phyloP scores from a whole-genome alignment of 2,888 invertebrate species.

The Alsophila aescularia region DNA sequence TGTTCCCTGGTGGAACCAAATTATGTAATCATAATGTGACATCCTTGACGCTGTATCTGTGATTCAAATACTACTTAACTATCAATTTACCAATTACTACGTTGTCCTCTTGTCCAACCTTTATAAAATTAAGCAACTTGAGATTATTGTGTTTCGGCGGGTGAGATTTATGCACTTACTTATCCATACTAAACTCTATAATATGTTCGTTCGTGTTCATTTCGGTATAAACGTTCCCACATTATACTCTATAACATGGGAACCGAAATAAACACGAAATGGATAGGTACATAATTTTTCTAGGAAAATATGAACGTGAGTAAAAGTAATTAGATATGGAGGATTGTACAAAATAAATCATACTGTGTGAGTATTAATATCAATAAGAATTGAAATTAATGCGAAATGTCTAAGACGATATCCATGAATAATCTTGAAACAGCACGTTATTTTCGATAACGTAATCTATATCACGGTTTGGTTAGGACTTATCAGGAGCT shows the following conservation, averaged over 20 bases:
- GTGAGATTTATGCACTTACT: too few relatives aligned
- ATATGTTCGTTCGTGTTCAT: too few relatives aligned
- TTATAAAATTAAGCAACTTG: too few relatives aligned
- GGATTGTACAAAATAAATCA: background rate
- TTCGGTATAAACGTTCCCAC: too few relatives aligned
- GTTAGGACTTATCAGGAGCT: constrained; percentile 7
- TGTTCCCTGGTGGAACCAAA: too few relatives aligned
- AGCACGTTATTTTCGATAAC: constrained; percentile 18
- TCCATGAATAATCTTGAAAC: constrained; percentile 7
- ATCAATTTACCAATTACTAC: too few relatives aligned
- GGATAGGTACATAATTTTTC: background rate
- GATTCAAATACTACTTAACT: too few relatives aligned
- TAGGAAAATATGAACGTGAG: constrained; percentile 10
- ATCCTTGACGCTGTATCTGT: too few relatives aligned
- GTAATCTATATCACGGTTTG: constrained; percentile 5
- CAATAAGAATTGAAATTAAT: background rate
- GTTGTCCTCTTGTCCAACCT: too few relatives aligned
- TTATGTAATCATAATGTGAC: too few relatives aligned
- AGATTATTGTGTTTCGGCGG: too few relatives aligned
- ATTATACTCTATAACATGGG: background rate
- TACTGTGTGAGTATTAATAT: background rate
- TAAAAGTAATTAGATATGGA: constrained; percentile 5
- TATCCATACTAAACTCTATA: too few relatives aligned
- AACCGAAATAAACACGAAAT: background rate
- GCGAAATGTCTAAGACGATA: constrained; percentile 4